These are phyloP conservation scores for Oedothorax gibbosus DNA, from an alignment of 1,140 invertebrate species.

Conservation along the genomic window DNA sequence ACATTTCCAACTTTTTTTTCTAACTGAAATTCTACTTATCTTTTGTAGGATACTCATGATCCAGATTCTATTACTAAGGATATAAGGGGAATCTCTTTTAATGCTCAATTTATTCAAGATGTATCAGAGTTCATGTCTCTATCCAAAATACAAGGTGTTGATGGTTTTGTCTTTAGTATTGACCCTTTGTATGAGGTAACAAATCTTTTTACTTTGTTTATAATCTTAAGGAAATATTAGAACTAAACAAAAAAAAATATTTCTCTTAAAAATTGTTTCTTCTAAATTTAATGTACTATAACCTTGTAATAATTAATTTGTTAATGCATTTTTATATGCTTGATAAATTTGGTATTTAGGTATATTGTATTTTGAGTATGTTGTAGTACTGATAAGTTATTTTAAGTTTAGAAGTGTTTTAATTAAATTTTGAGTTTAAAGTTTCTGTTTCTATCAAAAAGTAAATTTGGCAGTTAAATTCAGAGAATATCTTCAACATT, in stretches of 20 bases:
- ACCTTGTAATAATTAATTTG: too few species aligned
- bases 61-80: constrained; percentile 65
- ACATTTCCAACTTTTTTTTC: not conserved
- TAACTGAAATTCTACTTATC: not conserved
- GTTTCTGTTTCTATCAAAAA: too few species aligned
- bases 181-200: constrained; percentile 70
- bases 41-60: constrained; percentile 68
- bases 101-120: constrained; percentile 68
- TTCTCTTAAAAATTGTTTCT: too few species aligned
- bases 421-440: not conserved
- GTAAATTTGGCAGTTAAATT: too few species aligned
- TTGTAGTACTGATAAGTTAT: too few species aligned
- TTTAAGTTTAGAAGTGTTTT: not conserved
- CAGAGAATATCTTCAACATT: too few species aligned
- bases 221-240: not conserved
- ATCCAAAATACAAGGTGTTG: constrained; percentile 67
- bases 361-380: too few species aligned
- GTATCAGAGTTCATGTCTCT: constrained; percentile 65
- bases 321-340: too few species aligned
- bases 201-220: not conserved
- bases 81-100: constrained; percentile 67
- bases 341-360: too few species aligned
- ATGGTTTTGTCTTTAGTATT: constrained; percentile 70
- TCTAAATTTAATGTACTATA: too few species aligned
- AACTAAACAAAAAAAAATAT: too few species aligned